Evolutionary conservation across 2,888 invertebrate species (phyloP).

Genomic region (Candidula unifasciata): DNA sequence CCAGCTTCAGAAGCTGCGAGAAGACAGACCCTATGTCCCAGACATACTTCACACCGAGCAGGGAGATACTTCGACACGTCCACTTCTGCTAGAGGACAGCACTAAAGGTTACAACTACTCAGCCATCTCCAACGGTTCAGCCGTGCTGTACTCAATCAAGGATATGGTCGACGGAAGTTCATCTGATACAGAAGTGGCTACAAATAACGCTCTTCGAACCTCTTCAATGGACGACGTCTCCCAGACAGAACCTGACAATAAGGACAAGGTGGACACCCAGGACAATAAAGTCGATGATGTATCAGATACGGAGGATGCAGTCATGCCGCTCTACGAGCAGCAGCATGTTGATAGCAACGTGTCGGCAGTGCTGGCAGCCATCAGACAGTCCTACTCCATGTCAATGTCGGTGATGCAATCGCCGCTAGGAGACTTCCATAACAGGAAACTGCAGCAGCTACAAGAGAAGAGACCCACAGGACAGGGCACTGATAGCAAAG

Average conservation of each 20-base stretch:
- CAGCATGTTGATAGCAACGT: not conserved
- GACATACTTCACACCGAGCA: slow-evolving; percentile 39
- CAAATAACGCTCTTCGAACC: not conserved
- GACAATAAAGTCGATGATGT: not conserved
- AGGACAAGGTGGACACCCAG: not conserved
- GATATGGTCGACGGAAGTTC: not conserved
- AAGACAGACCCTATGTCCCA: slow-evolving; percentile 28
- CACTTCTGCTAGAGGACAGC: slow-evolving; percentile 37
- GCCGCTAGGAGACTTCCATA: slow-evolving; percentile 37
- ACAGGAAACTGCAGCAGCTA: slow-evolving; percentile 28
- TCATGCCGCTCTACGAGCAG: not conserved
- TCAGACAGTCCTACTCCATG: slow-evolving; percentile 41
- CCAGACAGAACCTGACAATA: not conserved
- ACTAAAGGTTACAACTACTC: not conserved
- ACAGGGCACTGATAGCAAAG: not conserved
- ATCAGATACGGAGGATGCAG: not conserved
- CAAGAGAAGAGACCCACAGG: not conserved
- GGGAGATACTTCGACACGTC: slow-evolving; percentile 1
- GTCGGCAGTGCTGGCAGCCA: slow-evolving; percentile 28
- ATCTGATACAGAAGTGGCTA: too few relatives aligned
- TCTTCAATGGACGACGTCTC: not conserved
- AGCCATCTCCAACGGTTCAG: not conserved
- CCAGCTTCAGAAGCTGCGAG: slow-evolving; percentile 14
- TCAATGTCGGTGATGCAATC: slow-evolving; percentile 30
- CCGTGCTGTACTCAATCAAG: not conserved